Base-by-base conservation (phyloP, 1,140 invertebrate genomes). In the Anthonomus grandis region DNA sequence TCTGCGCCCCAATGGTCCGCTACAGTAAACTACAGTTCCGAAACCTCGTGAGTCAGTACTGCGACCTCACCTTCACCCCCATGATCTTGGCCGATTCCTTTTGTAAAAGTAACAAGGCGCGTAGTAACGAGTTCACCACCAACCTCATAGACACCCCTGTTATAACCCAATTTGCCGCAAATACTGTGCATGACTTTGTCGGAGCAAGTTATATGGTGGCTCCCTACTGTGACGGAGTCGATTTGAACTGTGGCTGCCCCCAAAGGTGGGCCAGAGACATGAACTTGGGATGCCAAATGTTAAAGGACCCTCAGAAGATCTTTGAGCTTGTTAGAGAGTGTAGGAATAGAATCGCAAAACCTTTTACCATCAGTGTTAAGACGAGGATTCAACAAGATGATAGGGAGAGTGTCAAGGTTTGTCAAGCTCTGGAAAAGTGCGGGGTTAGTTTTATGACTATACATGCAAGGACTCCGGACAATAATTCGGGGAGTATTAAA, bases 21-120 rank as follows among this genome's bases (percentile, higher is more conserved):
- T 97, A 97, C 67, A 96, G 93, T 68, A 96, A 94, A 75, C 76
- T 95, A 25, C 86, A 91, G 65, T 96, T 96, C 71, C 78, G 94
- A 66, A 81, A 78, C 42, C 74, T 97, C 12, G 90, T 95, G 2
- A 79, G 85, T 71, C 81, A 83, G 68, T 95, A 96, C 74, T 93
- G 91, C 66, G 91, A 98, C 73, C 73, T 98, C 46, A 86, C 89
- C 48, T 98, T 91, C 68, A 95, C 94, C 0, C 95, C 95, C 17
- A 98, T 98, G 95, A 96, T 98, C 59, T 75, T 97, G 50, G 91
- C 94, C 0, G 87, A 96, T 74, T 94, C 91, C 3, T 97, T 98
- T 79, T 81, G 93, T 38, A 82, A 86, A 69, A 97, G 94, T 58
- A 73, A 82, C 22, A 90, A 93, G 78, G 95, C 93, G 19, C 82